Evolutionary conservation across 1,140 invertebrate genomes (phyloP).

Genomic region (Laodelphax striatellus): DNA sequence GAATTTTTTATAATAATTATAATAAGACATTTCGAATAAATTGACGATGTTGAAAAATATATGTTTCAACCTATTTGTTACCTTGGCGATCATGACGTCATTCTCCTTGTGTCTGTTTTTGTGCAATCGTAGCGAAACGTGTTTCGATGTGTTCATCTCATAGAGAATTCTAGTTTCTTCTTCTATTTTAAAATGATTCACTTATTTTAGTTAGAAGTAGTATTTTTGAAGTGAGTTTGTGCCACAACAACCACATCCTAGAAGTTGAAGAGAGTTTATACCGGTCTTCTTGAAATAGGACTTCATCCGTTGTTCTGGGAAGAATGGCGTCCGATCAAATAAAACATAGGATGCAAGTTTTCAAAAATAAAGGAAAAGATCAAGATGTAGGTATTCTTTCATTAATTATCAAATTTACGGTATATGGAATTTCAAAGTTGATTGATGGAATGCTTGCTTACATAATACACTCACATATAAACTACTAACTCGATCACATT

Average conservation of each 20-base stretch:
- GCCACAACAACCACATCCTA: too few species aligned
- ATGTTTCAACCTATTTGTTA: constrained; percentile 6
- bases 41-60: background rate
- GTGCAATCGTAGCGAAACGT: constrained; percentile 1
- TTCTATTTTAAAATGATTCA: background rate
- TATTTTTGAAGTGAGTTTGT: background rate
- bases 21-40: too few species aligned
- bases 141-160: constrained; percentile 8
- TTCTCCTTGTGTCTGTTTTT: constrained; percentile 9
- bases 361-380: constrained; percentile 96
- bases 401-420: background rate
- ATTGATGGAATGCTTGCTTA: background rate
- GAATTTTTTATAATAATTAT: too few species aligned
- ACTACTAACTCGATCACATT: too few species aligned
- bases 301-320: background rate
- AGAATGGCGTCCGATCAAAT: constrained; percentile 67
- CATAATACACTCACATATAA: too few species aligned
- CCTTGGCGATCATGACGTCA: constrained; percentile 14
- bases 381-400: constrained; percentile 69
- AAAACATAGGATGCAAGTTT: constrained; percentile 78
- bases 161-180: background rate
- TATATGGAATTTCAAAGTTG: background rate
- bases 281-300: background rate
- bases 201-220: background rate
- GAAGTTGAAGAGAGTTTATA: too few species aligned